phyloP scores from a whole-genome alignment of 2,888 invertebrate genomes.

The Nipponacmea schrenckii region DNA sequence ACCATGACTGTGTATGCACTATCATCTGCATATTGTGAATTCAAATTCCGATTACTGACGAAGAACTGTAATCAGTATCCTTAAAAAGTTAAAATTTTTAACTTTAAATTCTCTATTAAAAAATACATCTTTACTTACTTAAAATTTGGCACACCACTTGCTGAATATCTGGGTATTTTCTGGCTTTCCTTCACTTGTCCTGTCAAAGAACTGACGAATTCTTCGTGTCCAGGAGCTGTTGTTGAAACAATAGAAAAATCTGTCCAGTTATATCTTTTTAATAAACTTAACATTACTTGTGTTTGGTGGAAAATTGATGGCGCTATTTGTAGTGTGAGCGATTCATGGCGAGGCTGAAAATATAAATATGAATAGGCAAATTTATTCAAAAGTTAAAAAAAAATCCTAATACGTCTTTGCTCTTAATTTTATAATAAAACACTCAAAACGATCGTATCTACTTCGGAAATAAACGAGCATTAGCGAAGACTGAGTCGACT shows the following conservation, averaged over 20 bases:
- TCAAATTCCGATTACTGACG: no score
- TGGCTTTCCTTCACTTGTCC: slow-evolving; percentile 69
- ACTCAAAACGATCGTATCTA: background rate
- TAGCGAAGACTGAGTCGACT: no score
- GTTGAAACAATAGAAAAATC: slow-evolving; percentile 86
- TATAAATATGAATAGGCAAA: background rate
- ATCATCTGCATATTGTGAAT: no score
- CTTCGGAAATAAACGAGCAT: no score
- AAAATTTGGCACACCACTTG: slow-evolving; percentile 15
- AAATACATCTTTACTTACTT: slow-evolving; percentile 6
- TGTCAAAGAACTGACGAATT: slow-evolving; percentile 92
- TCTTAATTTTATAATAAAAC: background rate
- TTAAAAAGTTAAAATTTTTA: no score
- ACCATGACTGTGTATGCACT: no score
- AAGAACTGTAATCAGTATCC: no score
- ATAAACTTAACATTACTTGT: slow-evolving; percentile 92
- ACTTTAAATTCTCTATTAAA: no score
- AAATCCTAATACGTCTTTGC: background rate
- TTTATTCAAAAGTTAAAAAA: background rate
- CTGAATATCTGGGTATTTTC: slow-evolving; percentile 9
- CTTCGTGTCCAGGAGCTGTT: slow-evolving; percentile 90
- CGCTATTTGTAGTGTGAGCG: slow-evolving; percentile 90
- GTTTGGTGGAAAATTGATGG: slow-evolving; percentile 97
- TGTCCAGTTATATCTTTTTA: slow-evolving; percentile 96
- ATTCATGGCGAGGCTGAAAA: slow-evolving; percentile 73